phyloP scores from a whole-genome alignment of 2,888 invertebrate genomes.

The Diabrotica balteata region DNA sequence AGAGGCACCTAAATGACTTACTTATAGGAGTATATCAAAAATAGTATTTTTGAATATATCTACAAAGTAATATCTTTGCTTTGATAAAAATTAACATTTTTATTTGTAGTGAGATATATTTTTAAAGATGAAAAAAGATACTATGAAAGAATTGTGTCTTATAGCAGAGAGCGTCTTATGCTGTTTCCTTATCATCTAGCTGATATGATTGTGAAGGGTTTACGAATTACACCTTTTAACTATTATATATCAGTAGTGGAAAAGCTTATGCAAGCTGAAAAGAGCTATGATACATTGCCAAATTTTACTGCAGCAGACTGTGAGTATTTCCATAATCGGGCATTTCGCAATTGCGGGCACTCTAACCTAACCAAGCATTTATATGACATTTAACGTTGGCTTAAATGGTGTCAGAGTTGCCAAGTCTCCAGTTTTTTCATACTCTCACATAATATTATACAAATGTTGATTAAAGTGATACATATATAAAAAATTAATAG shows the following conservation, averaged over 20 bases:
- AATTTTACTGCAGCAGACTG: conserved; percentile 98
- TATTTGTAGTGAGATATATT: conserved; percentile 74
- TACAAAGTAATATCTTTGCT: too few relatives aligned
- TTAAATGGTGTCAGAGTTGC: too few relatives aligned
- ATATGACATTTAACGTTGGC: too few relatives aligned
- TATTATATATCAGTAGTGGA: conserved; percentile 91
- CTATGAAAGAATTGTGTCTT: conserved; percentile 87
- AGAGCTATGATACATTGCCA: conserved; percentile 95
- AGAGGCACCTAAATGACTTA: too few relatives aligned
- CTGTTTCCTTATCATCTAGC: conserved; percentile 95
- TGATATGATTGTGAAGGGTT: conserved; percentile 91
- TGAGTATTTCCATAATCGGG: conserved; percentile 62
- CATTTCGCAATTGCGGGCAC: too few relatives aligned
- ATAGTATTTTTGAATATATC: too few relatives aligned
- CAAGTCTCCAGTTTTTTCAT: too few relatives aligned
- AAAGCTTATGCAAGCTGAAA: conserved; percentile 87
- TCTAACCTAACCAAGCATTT: too few relatives aligned
- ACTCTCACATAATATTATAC: too few relatives aligned
- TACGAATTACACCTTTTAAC: conserved; percentile 92
- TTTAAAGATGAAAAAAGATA: conserved; percentile 88
- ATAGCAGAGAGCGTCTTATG: conserved; percentile 87
- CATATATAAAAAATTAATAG: too few relatives aligned
- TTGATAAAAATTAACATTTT: conserved; percentile 4
- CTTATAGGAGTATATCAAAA: too few relatives aligned
- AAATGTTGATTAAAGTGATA: too few relatives aligned